A percentile compares a stretch with the other conserved stretches of the same genome.
Conservation (phyloP, 2,797 vertebrate species). For the Babyrousa celebensis region DNA sequence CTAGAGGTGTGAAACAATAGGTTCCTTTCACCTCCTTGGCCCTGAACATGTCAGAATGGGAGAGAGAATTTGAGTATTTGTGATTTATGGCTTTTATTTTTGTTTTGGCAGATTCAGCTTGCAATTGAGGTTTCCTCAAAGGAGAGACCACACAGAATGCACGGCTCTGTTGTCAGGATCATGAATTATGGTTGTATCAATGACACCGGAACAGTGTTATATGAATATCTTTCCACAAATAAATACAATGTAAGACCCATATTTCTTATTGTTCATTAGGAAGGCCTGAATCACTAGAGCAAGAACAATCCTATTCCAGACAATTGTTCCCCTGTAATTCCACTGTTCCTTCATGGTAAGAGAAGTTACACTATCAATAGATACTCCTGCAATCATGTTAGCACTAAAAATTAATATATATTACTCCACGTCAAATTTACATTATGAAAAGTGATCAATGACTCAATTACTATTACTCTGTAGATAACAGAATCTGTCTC, state of each 20-base stretch:
- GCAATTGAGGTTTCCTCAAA: conserved; percentile 56
- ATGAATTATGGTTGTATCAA: conserved; percentile 71
- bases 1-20: conserved; percentile 25
- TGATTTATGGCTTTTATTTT: conserved; percentile 82
- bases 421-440: conserved; percentile 38
- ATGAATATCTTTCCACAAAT: conserved; percentile 73
- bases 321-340: conserved; percentile 53
- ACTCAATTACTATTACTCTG: neutral
- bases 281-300: conserved; percentile 68
- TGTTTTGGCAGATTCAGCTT: conserved; percentile 70
- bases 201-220: conserved; percentile 33
- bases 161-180: conserved; percentile 57
- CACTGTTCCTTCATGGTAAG: conserved; percentile 59
- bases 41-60: conserved; percentile 36
- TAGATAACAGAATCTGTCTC: conserved; percentile 19
- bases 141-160: conserved; percentile 61
- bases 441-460: conserved; percentile 65
- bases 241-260: conserved; percentile 57
- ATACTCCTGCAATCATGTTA: neutral
- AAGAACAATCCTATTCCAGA: conserved; percentile 56
- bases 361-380: conserved; percentile 58
- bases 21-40: neutral
- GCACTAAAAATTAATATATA: conserved; percentile 1
- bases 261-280: conserved; percentile 74
- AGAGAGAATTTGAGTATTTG: conserved; percentile 57